These are phyloP conservation scores for Otus sunia DNA, from an alignment of 2,113 vertebrate genomes.

Conservation along the genomic window DNA sequence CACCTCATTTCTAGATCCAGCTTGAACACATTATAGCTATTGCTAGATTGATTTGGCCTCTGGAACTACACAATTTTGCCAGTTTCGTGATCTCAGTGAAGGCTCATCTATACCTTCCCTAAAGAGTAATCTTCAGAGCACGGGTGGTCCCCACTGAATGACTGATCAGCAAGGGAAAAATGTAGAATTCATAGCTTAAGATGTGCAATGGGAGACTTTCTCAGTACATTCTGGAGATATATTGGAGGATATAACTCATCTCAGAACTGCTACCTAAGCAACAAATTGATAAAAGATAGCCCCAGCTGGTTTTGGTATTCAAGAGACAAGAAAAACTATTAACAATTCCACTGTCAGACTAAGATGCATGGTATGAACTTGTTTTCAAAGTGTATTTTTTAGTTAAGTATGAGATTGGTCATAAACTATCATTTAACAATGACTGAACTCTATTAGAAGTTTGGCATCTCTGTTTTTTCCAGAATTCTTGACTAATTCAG, in stretches of 20 bases:
- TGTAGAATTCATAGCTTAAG: background rate
- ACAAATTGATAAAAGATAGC: background rate
- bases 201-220: background rate
- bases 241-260: background rate
- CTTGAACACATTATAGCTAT: background rate
- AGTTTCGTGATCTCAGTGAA: background rate
- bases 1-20: background rate
- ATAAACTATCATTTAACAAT: background rate
- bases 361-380: background rate
- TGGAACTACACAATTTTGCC: background rate
- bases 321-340: background rate
- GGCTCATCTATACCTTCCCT: background rate
- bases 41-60: background rate
- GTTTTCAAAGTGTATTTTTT: background rate
- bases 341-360: background rate
- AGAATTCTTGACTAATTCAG: background rate
- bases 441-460: background rate
- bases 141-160: background rate
- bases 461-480: background rate
- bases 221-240: background rate
- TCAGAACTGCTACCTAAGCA: background rate
- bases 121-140: background rate
- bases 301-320: background rate
- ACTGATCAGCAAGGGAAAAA: background rate
- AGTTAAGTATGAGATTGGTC: background rate